These are phyloP conservation scores for Dyspetes luteomarginatus DNA, from an alignment of 2,888 invertebrate species.

Conservation along the genomic window DNA sequence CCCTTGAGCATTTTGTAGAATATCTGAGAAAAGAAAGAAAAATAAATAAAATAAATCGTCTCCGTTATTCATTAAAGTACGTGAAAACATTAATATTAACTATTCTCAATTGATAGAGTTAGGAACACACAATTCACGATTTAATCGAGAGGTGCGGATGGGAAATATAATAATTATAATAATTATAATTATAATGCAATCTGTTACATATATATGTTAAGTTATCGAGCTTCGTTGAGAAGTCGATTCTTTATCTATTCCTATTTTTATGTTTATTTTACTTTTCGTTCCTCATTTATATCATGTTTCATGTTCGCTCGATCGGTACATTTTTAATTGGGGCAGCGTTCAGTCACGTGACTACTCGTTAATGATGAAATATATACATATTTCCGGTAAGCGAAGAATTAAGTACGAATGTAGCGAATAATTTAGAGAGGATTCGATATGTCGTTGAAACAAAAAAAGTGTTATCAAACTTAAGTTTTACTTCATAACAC, in stretches of 20 bases:
- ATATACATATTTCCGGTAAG: neutral
- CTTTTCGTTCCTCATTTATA: slow-evolving; percentile 6
- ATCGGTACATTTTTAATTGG: neutral
- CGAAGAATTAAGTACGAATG: slow-evolving; percentile 14
- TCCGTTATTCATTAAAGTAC: slow-evolving; percentile 37
- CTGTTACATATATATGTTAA: slow-evolving; percentile 42
- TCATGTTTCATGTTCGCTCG: slow-evolving; percentile 6
- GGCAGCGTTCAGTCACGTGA: neutral
- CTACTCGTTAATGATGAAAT: neutral
- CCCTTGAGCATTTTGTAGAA: slow-evolving; percentile 54
- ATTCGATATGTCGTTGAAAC: slow-evolving; percentile 33
- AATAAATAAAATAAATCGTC: slow-evolving; percentile 21
- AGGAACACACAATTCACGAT: slow-evolving; percentile 45
- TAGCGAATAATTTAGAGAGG: slow-evolving; percentile 26
- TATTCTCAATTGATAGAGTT: slow-evolving; percentile 51
- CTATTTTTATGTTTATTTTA: slow-evolving; percentile 4
- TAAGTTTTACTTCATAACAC: slow-evolving; percentile 36
- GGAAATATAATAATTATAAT: slow-evolving; percentile 13
- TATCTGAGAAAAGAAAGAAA: slow-evolving; percentile 20
- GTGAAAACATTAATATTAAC: slow-evolving; percentile 38
- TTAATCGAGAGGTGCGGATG: slow-evolving; percentile 31
- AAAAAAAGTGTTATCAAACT: slow-evolving; percentile 38
- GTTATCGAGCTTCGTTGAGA: slow-evolving; percentile 41
- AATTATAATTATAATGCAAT: slow-evolving; percentile 50
- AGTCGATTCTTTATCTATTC: slow-evolving; percentile 15